Conservation (phyloP, 2,113 vertebrate species). For the Galeopterus variegatus region DNA sequence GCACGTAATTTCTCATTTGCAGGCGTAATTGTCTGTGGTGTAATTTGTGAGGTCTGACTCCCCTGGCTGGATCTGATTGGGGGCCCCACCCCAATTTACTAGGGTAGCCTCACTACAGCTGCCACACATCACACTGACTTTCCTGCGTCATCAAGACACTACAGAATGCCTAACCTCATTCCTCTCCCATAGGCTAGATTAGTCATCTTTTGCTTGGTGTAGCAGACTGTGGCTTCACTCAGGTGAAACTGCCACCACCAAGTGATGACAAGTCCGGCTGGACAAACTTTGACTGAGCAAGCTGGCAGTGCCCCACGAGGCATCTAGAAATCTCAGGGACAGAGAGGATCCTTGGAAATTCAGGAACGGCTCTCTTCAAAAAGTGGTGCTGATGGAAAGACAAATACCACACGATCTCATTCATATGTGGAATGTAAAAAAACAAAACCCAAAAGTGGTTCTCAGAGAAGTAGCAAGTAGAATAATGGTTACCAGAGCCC, state of each 20-base stretch:
- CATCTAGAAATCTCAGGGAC: not conserved
- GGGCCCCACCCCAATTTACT: conserved; percentile 9
- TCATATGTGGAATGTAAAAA: too few relatives aligned
- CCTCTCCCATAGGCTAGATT: not conserved
- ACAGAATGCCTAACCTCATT: not conserved
- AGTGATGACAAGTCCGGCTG: not conserved
- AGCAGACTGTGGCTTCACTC: not conserved
- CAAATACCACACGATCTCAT: too few relatives aligned
- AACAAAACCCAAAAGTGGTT: too few relatives aligned
- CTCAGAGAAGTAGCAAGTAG: too few relatives aligned
- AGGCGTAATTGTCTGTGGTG: conserved; percentile 66
- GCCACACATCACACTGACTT: not conserved
- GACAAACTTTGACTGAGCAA: not conserved
- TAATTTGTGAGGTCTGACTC: conserved; percentile 64
- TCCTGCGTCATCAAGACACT: not conserved
- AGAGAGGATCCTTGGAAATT: not conserved
- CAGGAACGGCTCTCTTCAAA: not conserved
- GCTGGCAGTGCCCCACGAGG: rapidly evolving
- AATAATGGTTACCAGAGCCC: too few relatives aligned
- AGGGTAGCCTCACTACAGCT: not conserved
- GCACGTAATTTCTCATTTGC: conserved; percentile 31
- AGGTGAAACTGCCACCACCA: not conserved
- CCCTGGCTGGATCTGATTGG: conserved; percentile 57
- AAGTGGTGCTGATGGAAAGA: not conserved
- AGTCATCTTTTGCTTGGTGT: not conserved